phyloP scores from a whole-genome alignment of 2,888 invertebrate species.

The Chymomyza amoena region DNA sequence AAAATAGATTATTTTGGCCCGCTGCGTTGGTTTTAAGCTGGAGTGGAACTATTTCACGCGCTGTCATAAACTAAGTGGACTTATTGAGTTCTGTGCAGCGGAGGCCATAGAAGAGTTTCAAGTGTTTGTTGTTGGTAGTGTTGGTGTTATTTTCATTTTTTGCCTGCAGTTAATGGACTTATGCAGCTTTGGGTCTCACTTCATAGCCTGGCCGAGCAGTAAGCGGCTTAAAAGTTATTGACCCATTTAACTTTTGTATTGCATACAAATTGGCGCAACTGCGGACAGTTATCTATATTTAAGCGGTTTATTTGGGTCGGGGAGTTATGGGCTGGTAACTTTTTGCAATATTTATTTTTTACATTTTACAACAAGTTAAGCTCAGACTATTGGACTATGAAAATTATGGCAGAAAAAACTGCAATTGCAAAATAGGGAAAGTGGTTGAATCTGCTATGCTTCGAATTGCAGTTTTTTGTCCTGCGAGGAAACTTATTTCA shows the following conservation, averaged over 20 bases:
- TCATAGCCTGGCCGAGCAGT: conserved; percentile 23
- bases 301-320: background rate
- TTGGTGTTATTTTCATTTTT: background rate
- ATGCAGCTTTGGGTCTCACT: conserved; percentile 28
- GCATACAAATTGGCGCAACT: conserved; percentile 30
- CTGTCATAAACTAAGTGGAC: conserved; percentile 29
- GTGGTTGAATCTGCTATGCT: too few relatives aligned
- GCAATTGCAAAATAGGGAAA: too few relatives aligned
- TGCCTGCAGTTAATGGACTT: conserved; percentile 38
- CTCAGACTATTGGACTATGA: too few relatives aligned
- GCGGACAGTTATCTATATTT: background rate
- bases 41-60: conserved; percentile 35
- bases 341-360: background rate
- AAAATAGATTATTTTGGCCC: conserved; percentile 48
- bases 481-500: too few relatives aligned
- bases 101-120: conserved; percentile 3
- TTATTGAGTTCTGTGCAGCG: conserved; percentile 10
- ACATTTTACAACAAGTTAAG: too few relatives aligned
- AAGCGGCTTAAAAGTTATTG: conserved; percentile 47
- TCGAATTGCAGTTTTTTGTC: too few relatives aligned
- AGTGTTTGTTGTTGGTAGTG: conserved; percentile 22
- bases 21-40: background rate
- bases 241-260: conserved; percentile 28
- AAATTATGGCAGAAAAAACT: too few relatives aligned
- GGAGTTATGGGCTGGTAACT: background rate